Base-by-base conservation (phyloP, 2,888 invertebrate genomes). In the Agrotis puta region DNA sequence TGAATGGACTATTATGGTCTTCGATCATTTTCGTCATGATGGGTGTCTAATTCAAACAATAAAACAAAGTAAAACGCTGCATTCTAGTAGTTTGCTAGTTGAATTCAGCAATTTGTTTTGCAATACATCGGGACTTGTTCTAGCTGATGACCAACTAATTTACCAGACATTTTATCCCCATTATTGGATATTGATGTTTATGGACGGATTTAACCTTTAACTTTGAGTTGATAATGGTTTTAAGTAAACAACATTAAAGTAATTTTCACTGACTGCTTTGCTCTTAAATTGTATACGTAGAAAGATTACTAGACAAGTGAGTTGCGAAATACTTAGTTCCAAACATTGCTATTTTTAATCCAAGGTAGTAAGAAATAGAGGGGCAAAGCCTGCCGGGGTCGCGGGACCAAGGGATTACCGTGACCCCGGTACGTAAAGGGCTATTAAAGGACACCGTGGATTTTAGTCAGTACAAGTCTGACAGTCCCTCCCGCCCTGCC, bases 21-120 rank as follows among this genome's bases (percentile, higher is more conserved):
- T n/a, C 27, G 64, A 74, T 69, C 0, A 70, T 79, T 69, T 64
- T 63, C 11, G 54, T 51, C 5, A 33, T 54, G 39, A 76, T 24
- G 70, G 68, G 80, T 74, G 61, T 61, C 80, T 58, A 77, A 84
- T 84, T 58, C 77, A 82, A 77, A 79, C 74, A 79, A 71, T 65
- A 66, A 64, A 79, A 65, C 39, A 50, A 65, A 62, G 64, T 22
- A 11, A 43, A 64, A 69, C 45, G 54, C 53, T 59, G 20, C 24
- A 48, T 74, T 58, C 13, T 63, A 66, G 43, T 64, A 48, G 57
- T 70, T 74, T 64, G 51, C 54, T 53, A 56, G 70, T 43, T 20
- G 50, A 27, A 78, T 63, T 70, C 65, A 57, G 56, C 56, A 75
- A 80, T 70, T 79, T 67, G 61, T 71, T 79, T 67, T 39, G 57